Conservation (phyloP, 2,113 vertebrate genomes). For the Chaenocephalus aceratus region DNA sequence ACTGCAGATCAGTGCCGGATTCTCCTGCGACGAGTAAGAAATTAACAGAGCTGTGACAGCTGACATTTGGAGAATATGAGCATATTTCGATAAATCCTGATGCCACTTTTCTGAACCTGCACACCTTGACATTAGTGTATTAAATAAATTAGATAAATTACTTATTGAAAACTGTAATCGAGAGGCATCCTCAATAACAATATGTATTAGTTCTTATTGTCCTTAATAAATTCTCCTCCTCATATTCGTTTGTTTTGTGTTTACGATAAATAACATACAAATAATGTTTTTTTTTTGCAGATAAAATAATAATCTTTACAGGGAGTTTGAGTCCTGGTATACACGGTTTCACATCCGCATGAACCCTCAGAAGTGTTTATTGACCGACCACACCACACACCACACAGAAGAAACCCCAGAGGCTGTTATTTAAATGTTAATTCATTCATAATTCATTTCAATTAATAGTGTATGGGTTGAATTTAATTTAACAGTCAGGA, state of each 20-base stretch:
- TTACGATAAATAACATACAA: background rate
- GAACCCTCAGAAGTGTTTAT: conserved; percentile 45
- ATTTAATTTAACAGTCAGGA: background rate
- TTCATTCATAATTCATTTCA: background rate
- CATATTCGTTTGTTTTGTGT: background rate
- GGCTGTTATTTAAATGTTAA: background rate
- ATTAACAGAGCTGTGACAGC: conserved; percentile 38
- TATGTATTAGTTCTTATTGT: background rate
- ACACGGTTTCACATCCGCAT: conserved; percentile 46
- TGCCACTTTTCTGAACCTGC: background rate
- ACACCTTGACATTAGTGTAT: background rate
- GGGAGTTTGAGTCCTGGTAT: background rate
- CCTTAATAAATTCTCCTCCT: background rate
- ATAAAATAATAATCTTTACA: conserved; percentile 10
- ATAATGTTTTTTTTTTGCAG: background rate
- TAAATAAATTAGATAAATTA: background rate
- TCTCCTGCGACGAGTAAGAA: conserved; percentile 53
- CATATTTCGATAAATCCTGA: background rate
- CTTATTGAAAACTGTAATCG: background rate
- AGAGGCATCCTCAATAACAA: background rate
- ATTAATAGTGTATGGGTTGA: background rate
- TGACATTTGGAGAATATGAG: conserved; percentile 23
- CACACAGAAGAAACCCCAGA: conserved; percentile 4
- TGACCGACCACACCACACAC: conserved; percentile 25
- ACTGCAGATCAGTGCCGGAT: conserved; percentile 54